Base-by-base conservation (phyloP, 1,140 invertebrate species). In the Belonocnema kinseyi region DNA sequence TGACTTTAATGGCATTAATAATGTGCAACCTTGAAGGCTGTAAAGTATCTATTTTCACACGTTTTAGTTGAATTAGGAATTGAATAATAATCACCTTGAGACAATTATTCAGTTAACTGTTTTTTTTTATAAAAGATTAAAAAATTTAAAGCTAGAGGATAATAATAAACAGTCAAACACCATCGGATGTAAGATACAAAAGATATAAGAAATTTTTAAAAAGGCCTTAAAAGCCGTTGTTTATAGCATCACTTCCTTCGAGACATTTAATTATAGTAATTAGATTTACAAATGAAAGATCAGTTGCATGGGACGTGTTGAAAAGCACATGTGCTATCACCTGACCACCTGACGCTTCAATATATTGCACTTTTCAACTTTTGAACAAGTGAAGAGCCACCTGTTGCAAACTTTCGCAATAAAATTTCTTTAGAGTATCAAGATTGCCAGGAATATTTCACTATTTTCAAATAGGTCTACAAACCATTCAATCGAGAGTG, bases 321-420 rank as follows among this genome's bases (percentile, higher is more conserved):
- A 46, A 46, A 11, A 46, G 40, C 40, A 46, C 10, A 46, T 46
- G 40, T 46, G 40, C 1, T 46, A 11, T 4, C 26, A 33, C 58
- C n/a, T 16, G 16, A 66, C 3, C 21, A 66, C 33, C 26, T 66
- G 58, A 33, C 26, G 26, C 21, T 33, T 54, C 33, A 14, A 33
- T 33, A 26, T 61, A 66, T 66, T 16, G 12, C 26, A 33, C 33
- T 66, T 26, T 66, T 66, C 5, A 66, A 19, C 58, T 33, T 66
- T 33, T 21, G 33, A 26, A 66, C 58, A 66, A 66, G 33, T 66
- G 58, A 33, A 66, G 58, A 66, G 11, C 21, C 58, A 66, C 17
- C 58, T 58, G 19, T 58, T 58, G 11, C 33, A 40, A 66, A 66
- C 21, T 66, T 66, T 66, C 58, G 58, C 26, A 66, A 66, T 33